Base-by-base conservation (phyloP, 2,113 vertebrate genomes). In the Guaruba guarouba region DNA sequence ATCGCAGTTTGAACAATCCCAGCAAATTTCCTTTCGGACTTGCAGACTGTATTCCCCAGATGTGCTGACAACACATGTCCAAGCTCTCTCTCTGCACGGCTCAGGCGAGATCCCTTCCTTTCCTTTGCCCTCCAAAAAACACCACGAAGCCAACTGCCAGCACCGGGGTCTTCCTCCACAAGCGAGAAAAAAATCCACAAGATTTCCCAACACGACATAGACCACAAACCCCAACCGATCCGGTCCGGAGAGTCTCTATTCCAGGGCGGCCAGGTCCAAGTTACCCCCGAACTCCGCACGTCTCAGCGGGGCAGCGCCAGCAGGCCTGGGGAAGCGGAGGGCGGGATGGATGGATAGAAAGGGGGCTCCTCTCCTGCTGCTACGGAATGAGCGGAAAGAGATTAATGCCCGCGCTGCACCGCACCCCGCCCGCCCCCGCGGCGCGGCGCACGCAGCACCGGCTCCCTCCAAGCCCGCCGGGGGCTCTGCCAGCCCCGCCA, bases 11-110 rank as follows among this genome's bases (percentile, higher is more conserved):
- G 98, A 98, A 98, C 93, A 97, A 98, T 97, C 97, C 98, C 97
- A 92, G 98, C 95, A 98, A 98, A 97, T 97, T 98, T 98, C 98
- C 98, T 97, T 98, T 97, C 92, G 96, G 93, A 98, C 98, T 99
- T 95, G 98, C 98, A 97, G 98, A 97, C 98, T 98, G 98, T 98
- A 98, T 98, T 97, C 97, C 98, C 98, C 99, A 98, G 98, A 97
- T 97, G 98, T 98, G 97, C 97, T 98, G 97, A 98, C 98, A 98
- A 98, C 97, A 98, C 99, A 99, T 99, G 98, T 98, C 98, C 99
- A 92, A 98, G 96, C 96, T 96, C 96, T 95, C 95, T 90, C 83
- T 86, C 95, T 73, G 74, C 94, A 64, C 92, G 48, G 93, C 96
- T 96, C 92, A 70, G 95, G 93, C 87, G 78, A 97, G 97, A 97